Percentiles rank a stretch among this genome's conserved stretches.
These are phyloP conservation scores for Drosophila subsilvestris DNA, from an alignment of 2,888 invertebrate species.

Conservation along the genomic window DNA sequence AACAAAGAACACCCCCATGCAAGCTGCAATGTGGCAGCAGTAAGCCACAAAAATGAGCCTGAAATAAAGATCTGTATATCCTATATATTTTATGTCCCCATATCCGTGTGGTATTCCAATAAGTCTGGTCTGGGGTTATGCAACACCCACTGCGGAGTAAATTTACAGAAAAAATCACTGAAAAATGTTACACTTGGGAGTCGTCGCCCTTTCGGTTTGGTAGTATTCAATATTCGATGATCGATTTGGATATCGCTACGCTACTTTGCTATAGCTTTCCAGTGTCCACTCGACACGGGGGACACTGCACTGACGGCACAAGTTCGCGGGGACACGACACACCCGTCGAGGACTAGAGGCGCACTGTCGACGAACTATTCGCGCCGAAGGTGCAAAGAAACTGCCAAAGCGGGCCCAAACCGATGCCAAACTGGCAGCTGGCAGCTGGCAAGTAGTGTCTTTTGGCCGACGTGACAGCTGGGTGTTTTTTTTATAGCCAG, in stretches of 20 bases:
- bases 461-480: not conserved
- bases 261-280: not conserved
- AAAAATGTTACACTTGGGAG: not conserved
- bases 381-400: conserved; percentile 37
- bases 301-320: conserved; percentile 28
- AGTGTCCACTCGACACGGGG: conserved; percentile 25
- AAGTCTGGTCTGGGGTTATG: not conserved
- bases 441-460: not conserved
- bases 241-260: not conserved
- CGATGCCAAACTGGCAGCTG: conserved; percentile 40
- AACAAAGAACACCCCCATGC: conserved; percentile 23
- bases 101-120: not conserved
- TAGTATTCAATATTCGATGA: not conserved
- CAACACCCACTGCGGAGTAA: not conserved
- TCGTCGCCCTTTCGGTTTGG: not conserved
- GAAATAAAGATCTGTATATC: not conserved
- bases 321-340: conserved; percentile 16
- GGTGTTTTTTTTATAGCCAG: conserved; percentile 68
- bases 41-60: not conserved
- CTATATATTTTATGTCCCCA: not conserved
- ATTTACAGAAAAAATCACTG: not conserved
- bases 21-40: not conserved
- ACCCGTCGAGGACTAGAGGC: conserved; percentile 24
- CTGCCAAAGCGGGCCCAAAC: conserved; percentile 42
- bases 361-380: conserved; percentile 25